Evolutionary conservation across 2,888 invertebrate species (phyloP).

Genomic region (Terebella lapidaria): DNA sequence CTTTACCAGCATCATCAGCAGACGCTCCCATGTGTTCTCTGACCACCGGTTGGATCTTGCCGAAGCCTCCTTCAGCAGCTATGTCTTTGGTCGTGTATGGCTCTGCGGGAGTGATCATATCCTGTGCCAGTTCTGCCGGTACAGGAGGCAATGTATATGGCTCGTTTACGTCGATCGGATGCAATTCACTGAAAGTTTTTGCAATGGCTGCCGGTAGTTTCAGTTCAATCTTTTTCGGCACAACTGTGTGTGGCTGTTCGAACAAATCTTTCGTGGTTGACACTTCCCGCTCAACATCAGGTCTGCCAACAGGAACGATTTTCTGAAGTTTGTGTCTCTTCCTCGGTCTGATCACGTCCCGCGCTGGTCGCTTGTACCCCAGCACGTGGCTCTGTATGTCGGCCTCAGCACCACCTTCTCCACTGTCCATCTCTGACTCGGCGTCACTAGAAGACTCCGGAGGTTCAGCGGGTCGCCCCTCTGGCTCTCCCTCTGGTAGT

Average conservation of each 20-base stretch:
- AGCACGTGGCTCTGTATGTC: too few species aligned
- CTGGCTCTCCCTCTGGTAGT: background rate
- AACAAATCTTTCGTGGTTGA: constrained; percentile 25
- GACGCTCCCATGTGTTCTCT: background rate
- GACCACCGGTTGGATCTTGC: constrained; percentile 36
- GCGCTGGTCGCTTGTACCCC: constrained; percentile 33
- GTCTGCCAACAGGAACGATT: background rate
- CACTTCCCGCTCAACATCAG: constrained; percentile 12
- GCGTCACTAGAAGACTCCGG: constrained; percentile 36
- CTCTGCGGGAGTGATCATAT: background rate
- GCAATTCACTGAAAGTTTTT: background rate
- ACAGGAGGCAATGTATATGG: background rate
- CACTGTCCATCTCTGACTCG: constrained; percentile 66
- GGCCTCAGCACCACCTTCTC: constrained; percentile 33
- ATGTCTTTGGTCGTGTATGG: background rate
- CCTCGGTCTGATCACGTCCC: constrained; percentile 15
- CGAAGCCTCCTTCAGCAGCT: constrained; percentile 35
- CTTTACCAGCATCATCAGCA: constrained; percentile 4
- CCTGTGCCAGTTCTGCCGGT: background rate
- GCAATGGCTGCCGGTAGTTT: constrained; percentile 25
- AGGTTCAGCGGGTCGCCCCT: background rate
- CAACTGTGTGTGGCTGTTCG: constrained; percentile 55
- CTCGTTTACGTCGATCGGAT: background rate
- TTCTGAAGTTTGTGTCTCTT: constrained; percentile 57
- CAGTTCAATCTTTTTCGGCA: constrained; percentile 52